A percentile compares a stretch with the other conserved stretches of the same genome.
Conservation (phyloP, 2,797 vertebrate species). For the Hirundo rustica region DNA sequence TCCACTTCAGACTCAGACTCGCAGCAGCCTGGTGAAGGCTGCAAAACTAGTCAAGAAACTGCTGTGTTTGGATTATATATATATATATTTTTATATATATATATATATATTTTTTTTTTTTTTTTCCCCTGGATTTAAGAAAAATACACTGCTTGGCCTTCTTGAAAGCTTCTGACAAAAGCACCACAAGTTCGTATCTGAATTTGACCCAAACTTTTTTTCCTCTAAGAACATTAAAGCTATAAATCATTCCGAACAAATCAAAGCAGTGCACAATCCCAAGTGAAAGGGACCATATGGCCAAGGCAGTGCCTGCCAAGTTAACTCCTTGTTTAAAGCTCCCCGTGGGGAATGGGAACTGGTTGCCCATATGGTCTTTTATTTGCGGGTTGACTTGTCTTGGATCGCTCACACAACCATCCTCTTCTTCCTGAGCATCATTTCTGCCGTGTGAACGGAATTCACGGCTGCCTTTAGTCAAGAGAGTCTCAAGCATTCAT, state of each 20-base stretch:
- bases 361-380: conserved; percentile 22
- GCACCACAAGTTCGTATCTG: neutral
- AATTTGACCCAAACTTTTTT: conserved; percentile 8
- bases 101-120: no score
- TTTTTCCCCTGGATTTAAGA: neutral
- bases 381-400: conserved; percentile 18
- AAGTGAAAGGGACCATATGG: conserved; percentile 47
- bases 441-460: neutral
- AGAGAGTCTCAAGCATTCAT: neutral
- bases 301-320: conserved; percentile 33
- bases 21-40: neutral
- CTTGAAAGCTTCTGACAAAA: neutral
- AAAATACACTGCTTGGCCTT: neutral
- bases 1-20: neutral
- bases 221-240: neutral
- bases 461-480: neutral
- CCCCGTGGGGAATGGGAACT: neutral
- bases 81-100: no score
- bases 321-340: conserved; percentile 20
- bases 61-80: neutral
- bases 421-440: neutral
- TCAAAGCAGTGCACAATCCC: neutral
- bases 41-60: neutral
- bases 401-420: conserved; percentile 21
- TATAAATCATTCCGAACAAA: conserved; percentile 24